These are phyloP conservation scores for Lithophane semibrunnea DNA, from an alignment of 2,888 invertebrate genomes.

Conservation along the genomic window DNA sequence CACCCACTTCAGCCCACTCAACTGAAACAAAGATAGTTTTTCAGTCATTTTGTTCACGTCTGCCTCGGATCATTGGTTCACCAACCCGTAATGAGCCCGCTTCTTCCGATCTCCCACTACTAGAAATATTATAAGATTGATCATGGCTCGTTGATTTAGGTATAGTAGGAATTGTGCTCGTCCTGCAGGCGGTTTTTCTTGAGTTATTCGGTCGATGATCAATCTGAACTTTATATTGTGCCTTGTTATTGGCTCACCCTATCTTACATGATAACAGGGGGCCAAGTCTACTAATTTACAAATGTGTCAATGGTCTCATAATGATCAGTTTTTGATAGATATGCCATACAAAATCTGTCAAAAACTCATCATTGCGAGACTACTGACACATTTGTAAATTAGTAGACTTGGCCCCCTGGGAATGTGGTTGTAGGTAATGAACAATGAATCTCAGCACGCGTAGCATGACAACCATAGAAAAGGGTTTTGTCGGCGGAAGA, in stretches of 20 bases:
- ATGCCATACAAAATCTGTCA: no score
- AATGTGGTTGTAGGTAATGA: neutral
- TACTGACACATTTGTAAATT: no score
- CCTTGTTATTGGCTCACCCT: neutral
- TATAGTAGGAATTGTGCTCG: neutral
- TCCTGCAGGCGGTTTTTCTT: neutral
- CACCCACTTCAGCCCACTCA: neutral
- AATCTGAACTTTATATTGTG: neutral
- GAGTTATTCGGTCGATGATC: neutral
- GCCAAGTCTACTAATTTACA: no score
- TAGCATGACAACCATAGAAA: no score
- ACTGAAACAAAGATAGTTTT: conserved; percentile 1
- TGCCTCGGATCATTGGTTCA: neutral
- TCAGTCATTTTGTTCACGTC: neutral
- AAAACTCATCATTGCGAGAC: no score
- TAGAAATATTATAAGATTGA: neutral
- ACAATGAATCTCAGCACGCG: neutral
- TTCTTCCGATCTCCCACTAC: no score
- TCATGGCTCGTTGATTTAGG: neutral
- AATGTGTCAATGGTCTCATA: no score
- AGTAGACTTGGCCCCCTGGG: neutral
- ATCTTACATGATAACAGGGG: neutral
- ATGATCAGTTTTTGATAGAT: no score
- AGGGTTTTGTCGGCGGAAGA: no score
- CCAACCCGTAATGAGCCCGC: neutral